A percentile compares a stretch with the other conserved stretches of the same genome.
These are phyloP conservation scores for Notodonta ziczac DNA, from an alignment of 2,888 invertebrate genomes.

Conservation along the genomic window DNA sequence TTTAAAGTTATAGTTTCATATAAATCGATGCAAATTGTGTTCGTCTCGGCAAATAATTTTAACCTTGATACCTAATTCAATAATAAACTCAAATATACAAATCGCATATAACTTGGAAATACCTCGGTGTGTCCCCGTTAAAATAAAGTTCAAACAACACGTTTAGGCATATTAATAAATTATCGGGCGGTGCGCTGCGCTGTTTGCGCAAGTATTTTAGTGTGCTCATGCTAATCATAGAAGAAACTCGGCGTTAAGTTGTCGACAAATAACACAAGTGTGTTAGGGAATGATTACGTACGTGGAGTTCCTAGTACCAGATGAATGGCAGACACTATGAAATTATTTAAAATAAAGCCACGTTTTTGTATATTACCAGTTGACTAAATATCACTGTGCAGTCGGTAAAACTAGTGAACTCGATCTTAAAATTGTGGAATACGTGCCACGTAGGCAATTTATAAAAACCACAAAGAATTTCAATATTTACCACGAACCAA, in stretches of 20 bases:
- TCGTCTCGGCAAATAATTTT: slow-evolving; percentile 20
- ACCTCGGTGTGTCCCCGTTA: slow-evolving; percentile 39
- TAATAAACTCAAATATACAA: slow-evolving; percentile 14
- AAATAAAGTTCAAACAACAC: slow-evolving; percentile 42
- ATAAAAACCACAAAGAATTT: slow-evolving; percentile 35
- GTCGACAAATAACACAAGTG: slow-evolving; percentile 52
- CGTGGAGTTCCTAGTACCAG: neutral
- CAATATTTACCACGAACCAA: slow-evolving; percentile 40
- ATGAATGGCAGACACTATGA: neutral
- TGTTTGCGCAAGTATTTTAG: slow-evolving; percentile 68
- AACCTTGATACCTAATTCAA: slow-evolving; percentile 27
- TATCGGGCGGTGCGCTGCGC: slow-evolving; percentile 49
- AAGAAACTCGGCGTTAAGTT: slow-evolving; percentile 68
- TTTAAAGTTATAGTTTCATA: too few species aligned
- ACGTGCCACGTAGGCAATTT: slow-evolving; percentile 21
- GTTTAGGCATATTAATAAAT: slow-evolving; percentile 70
- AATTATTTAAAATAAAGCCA: too few species aligned
- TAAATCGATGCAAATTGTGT: too few species aligned
- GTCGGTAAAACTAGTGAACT: neutral
- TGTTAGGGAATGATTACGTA: slow-evolving; percentile 12
- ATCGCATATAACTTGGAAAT: slow-evolving; percentile 32
- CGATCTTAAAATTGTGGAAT: slow-evolving; percentile 10
- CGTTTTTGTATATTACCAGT: too few species aligned
- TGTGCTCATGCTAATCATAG: slow-evolving; percentile 60
- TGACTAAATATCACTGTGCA: slow-evolving; percentile 8